A percentile compares a stretch with the other conserved stretches of the same genome.
Conservation (phyloP, 2,113 vertebrate species). For the Syrmaticus mikado region DNA sequence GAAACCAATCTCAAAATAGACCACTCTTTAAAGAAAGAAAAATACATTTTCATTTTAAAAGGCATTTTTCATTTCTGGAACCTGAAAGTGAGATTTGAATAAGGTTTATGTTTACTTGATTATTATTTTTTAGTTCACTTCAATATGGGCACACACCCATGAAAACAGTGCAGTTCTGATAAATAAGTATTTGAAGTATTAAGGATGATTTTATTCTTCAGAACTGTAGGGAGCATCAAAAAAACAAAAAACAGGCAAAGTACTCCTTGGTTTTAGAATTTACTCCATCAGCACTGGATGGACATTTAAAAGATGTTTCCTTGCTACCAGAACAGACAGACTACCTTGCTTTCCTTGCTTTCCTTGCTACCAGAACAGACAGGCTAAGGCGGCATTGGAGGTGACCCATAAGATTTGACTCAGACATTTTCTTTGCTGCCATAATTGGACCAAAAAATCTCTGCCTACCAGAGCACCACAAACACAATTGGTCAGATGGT, state of each 20-base stretch:
- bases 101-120: not conserved
- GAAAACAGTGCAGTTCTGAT: not conserved
- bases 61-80: not conserved
- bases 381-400: not conserved
- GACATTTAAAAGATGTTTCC: not conserved
- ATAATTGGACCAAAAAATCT: not conserved
- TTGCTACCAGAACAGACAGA: not conserved
- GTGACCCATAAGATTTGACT: not conserved
- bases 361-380: not conserved
- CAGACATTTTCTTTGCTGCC: not conserved
- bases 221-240: not conserved
- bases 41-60: not conserved
- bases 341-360: no score
- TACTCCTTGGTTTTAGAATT: not conserved
- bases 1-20: not conserved
- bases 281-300: not conserved
- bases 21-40: not conserved
- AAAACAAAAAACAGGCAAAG: not conserved
- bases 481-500: not conserved
- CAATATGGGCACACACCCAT: not conserved
- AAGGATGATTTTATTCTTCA: not conserved
- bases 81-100: not conserved
- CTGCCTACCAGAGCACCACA: not conserved
- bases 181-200: not conserved
- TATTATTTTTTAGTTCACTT: not conserved